Conservation (phyloP, 2,888 invertebrate genomes). For the Argyresthia albistria region DNA sequence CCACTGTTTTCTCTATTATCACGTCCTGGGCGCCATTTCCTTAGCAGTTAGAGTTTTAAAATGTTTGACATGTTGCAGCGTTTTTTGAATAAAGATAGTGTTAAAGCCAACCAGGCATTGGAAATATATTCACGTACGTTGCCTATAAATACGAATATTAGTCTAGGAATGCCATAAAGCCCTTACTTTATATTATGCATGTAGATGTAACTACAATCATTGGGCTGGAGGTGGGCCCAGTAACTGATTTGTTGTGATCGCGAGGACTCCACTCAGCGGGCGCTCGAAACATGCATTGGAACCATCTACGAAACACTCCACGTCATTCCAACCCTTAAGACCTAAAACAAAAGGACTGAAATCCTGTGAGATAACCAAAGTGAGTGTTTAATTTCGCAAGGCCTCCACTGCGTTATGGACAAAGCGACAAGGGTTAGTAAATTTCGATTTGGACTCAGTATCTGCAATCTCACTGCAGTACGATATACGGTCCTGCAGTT, state of each 20-base stretch:
- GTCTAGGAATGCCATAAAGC: not conserved
- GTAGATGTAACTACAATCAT: not conserved
- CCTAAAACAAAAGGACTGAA: slow-evolving; percentile 23
- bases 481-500: slow-evolving; percentile 44
- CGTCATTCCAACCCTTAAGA: slow-evolving; percentile 28
- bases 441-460: slow-evolving; percentile 63
- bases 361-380: slow-evolving; percentile 17
- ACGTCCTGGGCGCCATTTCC: too few species aligned
- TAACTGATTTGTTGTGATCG: slow-evolving; percentile 70
- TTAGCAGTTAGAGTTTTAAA: too few species aligned
- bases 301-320: slow-evolving; percentile 26
- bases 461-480: slow-evolving; percentile 54
- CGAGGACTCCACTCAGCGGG: slow-evolving; percentile 64
- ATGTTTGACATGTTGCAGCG: too few species aligned
- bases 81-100: not conserved
- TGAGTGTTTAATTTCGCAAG: slow-evolving; percentile 57
- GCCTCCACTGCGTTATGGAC: slow-evolving; percentile 65
- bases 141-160: not conserved
- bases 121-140: not conserved
- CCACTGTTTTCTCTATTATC: too few species aligned
- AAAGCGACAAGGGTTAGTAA: slow-evolving; percentile 65
- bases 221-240: slow-evolving; percentile 51
- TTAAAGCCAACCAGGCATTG: not conserved
- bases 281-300: slow-evolving; percentile 59
- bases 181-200: not conserved